Base-by-base conservation (phyloP, 1,140 invertebrate species). In the Eupristina koningsbergeri region DNA sequence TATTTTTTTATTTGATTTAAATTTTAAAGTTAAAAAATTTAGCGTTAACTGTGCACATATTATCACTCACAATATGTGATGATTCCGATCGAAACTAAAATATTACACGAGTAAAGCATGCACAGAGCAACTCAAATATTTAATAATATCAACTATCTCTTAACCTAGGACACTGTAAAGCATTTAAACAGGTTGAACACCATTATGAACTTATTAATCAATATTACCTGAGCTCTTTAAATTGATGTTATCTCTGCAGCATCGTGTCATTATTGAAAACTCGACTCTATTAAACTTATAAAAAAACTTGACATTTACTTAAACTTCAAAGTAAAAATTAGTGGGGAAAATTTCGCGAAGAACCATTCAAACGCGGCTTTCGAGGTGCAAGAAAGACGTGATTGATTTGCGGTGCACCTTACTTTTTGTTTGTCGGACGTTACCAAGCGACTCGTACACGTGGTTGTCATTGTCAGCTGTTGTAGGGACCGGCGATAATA, bases 181-280 rank as follows among this genome's bases (percentile, higher is more conserved):
- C 1, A 36, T 71, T 26, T 39, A 36, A 41, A 71, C 41, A 3
- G 8, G 0, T 71, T 22, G 34, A 71, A 41, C 39, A 39, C 5
- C 29, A 45, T 74, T 29, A 26, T 15, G 1, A 45, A 31, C 47
- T 47, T 11, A 45, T 13, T 39, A 2, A 50, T 50, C 47, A 29
- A 8, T 50, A 1, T 39, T 85, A 92, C 91, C 90, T 80, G 89
- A 89, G 85, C 91, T 92, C 85, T 92, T 91, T 45, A 90, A 85
- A 86, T 87, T 88, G 71, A 85, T 63, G 79, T 85, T 81, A 15
- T 85, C 80, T 71, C 74, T 85, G 31, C 86, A 87, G 31, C 87
- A 91, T 88, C 86, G 88, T 85, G 89, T 90, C 90, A 91, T 91
- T 41, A 45, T 81, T 73, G 22, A 13, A 45, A 71, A 50, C 47